A percentile compares a stretch with the other conserved stretches of the same genome.
These are phyloP conservation scores for Chelon auratus DNA, from an alignment of 2,797 vertebrate species.

Conservation along the genomic window DNA sequence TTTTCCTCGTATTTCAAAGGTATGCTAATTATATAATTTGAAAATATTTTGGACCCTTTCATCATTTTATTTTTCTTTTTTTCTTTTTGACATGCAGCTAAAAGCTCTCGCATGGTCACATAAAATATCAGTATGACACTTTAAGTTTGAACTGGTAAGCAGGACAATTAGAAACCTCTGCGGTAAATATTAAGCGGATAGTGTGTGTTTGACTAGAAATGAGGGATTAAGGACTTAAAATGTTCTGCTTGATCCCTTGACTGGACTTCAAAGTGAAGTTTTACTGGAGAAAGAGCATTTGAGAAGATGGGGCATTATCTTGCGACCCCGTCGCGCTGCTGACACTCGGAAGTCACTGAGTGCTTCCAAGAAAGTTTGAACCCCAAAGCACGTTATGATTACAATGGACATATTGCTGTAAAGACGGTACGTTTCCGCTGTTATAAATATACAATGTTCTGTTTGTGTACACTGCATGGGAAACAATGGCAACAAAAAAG, in stretches of 20 bases:
- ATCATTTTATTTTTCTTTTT: not conserved
- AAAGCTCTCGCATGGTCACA: conserved; percentile 54
- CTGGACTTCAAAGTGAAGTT: conserved; percentile 82
- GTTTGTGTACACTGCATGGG: too few species aligned
- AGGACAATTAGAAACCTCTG: conserved; percentile 75
- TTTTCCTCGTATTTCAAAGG: conserved; percentile 51
- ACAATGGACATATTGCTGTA: not conserved
- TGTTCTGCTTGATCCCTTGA: conserved; percentile 73
- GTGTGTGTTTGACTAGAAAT: conserved; percentile 71
- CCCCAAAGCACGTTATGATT: not conserved
- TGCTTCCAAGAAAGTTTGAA: conserved; percentile 63
- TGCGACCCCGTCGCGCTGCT: conserved; percentile 42
- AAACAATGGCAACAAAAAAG: too few species aligned
- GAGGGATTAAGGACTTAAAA: conserved; percentile 77
- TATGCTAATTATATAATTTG: conserved; percentile 73
- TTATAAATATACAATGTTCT: too few species aligned
- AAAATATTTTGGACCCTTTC: conserved; percentile 50
- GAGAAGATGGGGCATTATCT: conserved; percentile 59
- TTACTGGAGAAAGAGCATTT: conserved; percentile 35
- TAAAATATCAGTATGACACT: conserved; percentile 49
- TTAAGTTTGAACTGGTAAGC: conserved; percentile 66
- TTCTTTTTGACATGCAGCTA: conserved; percentile 23
- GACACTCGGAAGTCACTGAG: conserved; percentile 50
- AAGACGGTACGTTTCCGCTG: too few species aligned
- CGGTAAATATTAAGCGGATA: conserved; percentile 78